Base-by-base conservation (phyloP, 2,797 vertebrate genomes). In the Ciconia nigra region DNA sequence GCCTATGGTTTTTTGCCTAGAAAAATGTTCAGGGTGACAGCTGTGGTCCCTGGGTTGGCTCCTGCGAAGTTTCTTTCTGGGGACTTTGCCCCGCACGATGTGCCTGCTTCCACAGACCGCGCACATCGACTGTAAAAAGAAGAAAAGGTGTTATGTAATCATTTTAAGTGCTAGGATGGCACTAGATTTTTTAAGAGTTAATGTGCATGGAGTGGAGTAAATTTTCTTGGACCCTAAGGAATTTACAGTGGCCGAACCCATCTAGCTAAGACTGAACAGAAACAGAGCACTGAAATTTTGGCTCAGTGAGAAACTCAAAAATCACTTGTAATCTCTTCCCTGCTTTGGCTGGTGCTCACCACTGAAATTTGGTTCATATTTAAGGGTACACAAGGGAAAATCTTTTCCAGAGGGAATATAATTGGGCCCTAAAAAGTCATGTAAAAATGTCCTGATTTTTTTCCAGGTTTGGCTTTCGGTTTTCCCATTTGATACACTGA, bases 21-120 rank as follows among this genome's bases (percentile, higher is more conserved):
- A 29, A 59, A 52, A 41, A 19, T n/a, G 29, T 49, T 42, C 16
- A 37, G 58, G 35, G 47, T 62, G 55, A 28, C 63, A 83, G 22
- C 70, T 76, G 24, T 19, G 66, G 33, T 70, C 76, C 41, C 24
- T 31, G 51, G 11, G 46, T 54, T 24, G 69, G 35, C 29, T 44
- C 1, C 51, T 31, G 72, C 0, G 0, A 74, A 90, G 54, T 83
- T 85, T 63, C 37, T 63, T 57, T 46, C 2, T 4, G 62, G 80
- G 81, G 84, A 42, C 79, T 96, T 94, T 69, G 42, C 25, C 59
- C 78, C 62, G 86, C 73, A 26, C 5, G 17, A 46, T 52, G 20
- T 83, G 9, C 84, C 9, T 98, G 95, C 87, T 97, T 94, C 67
- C 72, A 94, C 95, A 94, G 72, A 95, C 83, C 65, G 20, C 16